phyloP scores from a whole-genome alignment of 2,113 vertebrate genomes.

The Limnothrissa miodon region DNA sequence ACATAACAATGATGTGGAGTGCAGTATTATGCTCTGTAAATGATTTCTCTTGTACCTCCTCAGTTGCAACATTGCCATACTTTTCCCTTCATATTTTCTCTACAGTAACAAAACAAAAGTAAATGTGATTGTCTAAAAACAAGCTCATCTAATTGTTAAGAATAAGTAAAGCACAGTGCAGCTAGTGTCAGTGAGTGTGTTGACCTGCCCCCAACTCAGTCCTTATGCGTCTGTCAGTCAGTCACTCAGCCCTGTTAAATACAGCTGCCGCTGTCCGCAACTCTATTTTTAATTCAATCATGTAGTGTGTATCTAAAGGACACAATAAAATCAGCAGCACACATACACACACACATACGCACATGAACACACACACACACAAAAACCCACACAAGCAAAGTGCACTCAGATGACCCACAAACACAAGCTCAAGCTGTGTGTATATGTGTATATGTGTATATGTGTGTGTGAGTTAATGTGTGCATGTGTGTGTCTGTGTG shows the following conservation, averaged over 20 bases:
- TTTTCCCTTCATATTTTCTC: not conserved
- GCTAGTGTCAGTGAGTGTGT: not conserved
- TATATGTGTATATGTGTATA: not conserved
- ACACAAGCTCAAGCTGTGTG: not conserved
- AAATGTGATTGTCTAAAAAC: not conserved
- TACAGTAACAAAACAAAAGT: not conserved
- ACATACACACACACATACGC: slow-evolving; percentile 26
- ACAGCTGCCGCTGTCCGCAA: not conserved
- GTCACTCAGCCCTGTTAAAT: not conserved
- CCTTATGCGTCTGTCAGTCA: not conserved
- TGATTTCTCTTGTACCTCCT: not conserved
- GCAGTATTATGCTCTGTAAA: not conserved
- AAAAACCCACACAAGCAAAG: not conserved
- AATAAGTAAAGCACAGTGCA: not conserved
- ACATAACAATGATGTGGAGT: not conserved
- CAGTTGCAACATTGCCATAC: not conserved
- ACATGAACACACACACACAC: not conserved
- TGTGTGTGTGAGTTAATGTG: not conserved
- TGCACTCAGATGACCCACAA: slow-evolving; percentile 11
- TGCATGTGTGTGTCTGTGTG: not conserved
- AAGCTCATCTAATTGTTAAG: not conserved
- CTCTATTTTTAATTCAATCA: slow-evolving; percentile 20
- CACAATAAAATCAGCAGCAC: not conserved
- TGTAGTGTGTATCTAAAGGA: not conserved
- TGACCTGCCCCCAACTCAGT: not conserved